Base-by-base conservation (phyloP, 2,797 vertebrate genomes). In the Myotis daubentonii region DNA sequence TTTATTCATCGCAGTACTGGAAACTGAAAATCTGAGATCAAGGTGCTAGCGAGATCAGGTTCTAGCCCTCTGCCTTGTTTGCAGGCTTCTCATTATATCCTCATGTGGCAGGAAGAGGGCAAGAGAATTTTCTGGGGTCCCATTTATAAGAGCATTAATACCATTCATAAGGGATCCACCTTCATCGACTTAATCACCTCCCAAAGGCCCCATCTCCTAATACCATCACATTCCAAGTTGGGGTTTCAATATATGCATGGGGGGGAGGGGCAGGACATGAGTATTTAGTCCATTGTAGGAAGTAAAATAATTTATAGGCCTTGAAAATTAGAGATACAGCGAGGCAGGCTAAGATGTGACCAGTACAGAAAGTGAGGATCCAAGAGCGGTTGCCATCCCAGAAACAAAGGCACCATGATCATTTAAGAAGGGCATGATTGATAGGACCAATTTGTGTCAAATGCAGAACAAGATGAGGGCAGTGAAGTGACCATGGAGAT, bases 361-460 rank as follows among this genome's bases (percentile, higher is more conserved):
- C 15, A 62, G 22, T 38, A 36, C 28, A 9, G 82, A 36, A 47
- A 47, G 8, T 7, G 3, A 11, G 33, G 51, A 55, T 38, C 30
- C 38, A 51, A 38, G n/a, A 72, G 47, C 71, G 23, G 6, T 20
- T 11, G 62, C 17, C 44, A 55, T 60, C 23, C 68, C 74, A 51
- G 38, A 96, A 94, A 87, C 38, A 85, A 66, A 75, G 33, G 20
- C 44, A 91, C 91, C n/a, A 72, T 70, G 66, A 47, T 33, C 5
- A 23, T 81, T 79, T 60, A 75, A 85, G 51, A 90, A 82, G 11
- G 23, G 3, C 10, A 15, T 51, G 68, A 47, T 3, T 20, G 44
- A n/a, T 2, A 33, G 13, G 3, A 71, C 68, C 41, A 53, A 13
- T 60, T 4, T 60, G 30, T 41, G 41, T 68, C 49, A 47, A 84